These are phyloP conservation scores for Pelosia muscerda DNA, from an alignment of 2,888 invertebrate species.

Conservation along the genomic window DNA sequence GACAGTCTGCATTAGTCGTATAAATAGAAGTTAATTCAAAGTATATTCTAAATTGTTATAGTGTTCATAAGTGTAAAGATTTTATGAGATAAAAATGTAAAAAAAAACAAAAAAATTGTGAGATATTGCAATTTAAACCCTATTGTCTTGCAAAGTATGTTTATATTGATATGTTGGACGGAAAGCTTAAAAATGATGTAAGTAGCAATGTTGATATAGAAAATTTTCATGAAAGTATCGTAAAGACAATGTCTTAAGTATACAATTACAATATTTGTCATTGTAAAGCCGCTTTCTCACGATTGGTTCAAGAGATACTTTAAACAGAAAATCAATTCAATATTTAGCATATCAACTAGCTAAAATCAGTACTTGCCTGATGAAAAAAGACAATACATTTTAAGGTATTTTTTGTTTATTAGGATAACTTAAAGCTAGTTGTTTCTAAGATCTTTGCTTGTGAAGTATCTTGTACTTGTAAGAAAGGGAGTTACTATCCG, in stretches of 20 bases:
- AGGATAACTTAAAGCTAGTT: conserved; percentile 9
- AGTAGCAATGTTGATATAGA: conserved; percentile 49
- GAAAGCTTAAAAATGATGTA: conserved; percentile 54
- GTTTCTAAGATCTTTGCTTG: background rate
- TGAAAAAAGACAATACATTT: conserved; percentile 69
- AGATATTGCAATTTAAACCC: conserved; percentile 59
- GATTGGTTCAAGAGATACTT: conserved; percentile 20
- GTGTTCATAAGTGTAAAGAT: conserved; percentile 82
- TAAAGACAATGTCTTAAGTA: conserved; percentile 65
- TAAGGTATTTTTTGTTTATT: conserved; percentile 1
- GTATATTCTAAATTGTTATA: conserved; percentile 85
- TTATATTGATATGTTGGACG: conserved; percentile 55
- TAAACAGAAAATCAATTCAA: conserved; percentile 36
- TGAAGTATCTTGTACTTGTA: background rate
- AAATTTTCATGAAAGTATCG: conserved; percentile 61
- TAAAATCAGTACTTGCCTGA: conserved; percentile 58
- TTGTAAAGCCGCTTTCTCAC: conserved; percentile 39
- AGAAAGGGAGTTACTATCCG: background rate
- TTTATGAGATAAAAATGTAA: conserved; percentile 72
- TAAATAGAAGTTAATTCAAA: conserved; percentile 56
- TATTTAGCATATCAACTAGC: conserved; percentile 61
- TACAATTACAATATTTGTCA: conserved; percentile 38
- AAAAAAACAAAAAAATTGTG: conserved; percentile 58
- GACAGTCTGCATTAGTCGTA: conserved; percentile 67
- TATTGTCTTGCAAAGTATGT: conserved; percentile 61